Evolutionary conservation across 2,888 invertebrate genomes (phyloP).

Genomic region (Yponomeuta cagnagella): DNA sequence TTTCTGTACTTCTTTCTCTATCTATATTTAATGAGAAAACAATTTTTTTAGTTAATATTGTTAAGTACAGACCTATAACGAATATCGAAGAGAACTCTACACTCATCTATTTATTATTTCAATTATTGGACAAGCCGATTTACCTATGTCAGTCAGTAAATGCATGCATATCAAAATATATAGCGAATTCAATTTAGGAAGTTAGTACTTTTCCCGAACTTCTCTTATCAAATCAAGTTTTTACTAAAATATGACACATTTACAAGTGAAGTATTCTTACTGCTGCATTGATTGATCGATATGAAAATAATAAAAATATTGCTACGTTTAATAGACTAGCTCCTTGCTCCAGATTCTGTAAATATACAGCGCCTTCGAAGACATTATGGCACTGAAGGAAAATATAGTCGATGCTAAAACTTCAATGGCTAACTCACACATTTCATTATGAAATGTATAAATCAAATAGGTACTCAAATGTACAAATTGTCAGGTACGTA

Average conservation of each 20-base stretch:
- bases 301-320: constrained; percentile 19
- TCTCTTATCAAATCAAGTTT: constrained; percentile 20
- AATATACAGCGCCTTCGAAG: constrained; percentile 23
- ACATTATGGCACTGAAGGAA: constrained; percentile 4
- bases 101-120: constrained; percentile 6
- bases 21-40: constrained; percentile 41
- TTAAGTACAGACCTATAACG: constrained; percentile 60
- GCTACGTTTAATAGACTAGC: constrained; percentile 42
- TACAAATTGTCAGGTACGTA: constrained; percentile 63
- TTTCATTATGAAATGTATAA: constrained; percentile 32
- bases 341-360: constrained; percentile 36
- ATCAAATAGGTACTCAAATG: constrained; percentile 46
- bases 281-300: constrained; percentile 22
- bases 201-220: background rate
- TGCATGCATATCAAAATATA: constrained; percentile 70
- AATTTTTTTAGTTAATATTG: constrained; percentile 35
- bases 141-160: constrained; percentile 41
- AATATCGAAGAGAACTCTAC: constrained; percentile 13
- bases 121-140: constrained; percentile 12
- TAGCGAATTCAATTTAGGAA: constrained; percentile 52
- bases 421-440: constrained; percentile 3
- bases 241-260: constrained; percentile 39
- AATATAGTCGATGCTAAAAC: background rate
- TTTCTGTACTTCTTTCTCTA: constrained; percentile 45
- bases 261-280: constrained; percentile 17